Percentiles rank a stretch among this genome's conserved stretches.
phyloP scores from a whole-genome alignment of 2,888 invertebrate genomes.

The Chrysodeixis includens region DNA sequence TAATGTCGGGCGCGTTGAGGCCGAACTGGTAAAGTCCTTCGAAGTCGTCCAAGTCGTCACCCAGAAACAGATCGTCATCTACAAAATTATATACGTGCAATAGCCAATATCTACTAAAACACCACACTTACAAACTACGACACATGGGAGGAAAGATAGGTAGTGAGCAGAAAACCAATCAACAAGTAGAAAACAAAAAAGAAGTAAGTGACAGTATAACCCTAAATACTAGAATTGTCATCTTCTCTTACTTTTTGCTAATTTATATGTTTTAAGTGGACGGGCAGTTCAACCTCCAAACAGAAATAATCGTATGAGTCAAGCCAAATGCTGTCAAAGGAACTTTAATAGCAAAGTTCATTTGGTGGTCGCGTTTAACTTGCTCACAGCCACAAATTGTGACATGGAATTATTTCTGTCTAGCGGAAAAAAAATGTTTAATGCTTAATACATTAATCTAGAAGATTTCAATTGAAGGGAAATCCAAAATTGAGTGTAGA shows the following conservation, averaged over 20 bases:
- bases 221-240: too few relatives aligned
- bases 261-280: too few relatives aligned
- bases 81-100: slow-evolving; percentile 10
- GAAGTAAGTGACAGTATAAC: too few relatives aligned
- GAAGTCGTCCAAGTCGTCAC: slow-evolving; percentile 74
- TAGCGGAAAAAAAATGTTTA: too few relatives aligned
- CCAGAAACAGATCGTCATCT: slow-evolving; percentile 77
- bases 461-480: not conserved
- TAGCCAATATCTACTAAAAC: not conserved
- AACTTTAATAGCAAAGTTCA: not conserved
- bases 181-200: too few relatives aligned
- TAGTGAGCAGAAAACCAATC: too few relatives aligned
- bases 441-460: not conserved
- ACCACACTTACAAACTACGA: not conserved
- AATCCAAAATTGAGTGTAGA: not conserved
- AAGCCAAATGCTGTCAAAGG: too few relatives aligned
- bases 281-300: too few relatives aligned
- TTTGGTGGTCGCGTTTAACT: not conserved
- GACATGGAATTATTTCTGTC: not conserved
- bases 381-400: not conserved
- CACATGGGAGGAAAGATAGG: not conserved
- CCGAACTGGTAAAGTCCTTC: slow-evolving; percentile 69
- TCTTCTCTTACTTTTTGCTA: too few relatives aligned
- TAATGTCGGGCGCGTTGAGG: slow-evolving; percentile 69
- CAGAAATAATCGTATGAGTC: too few relatives aligned